A percentile compares a stretch with the other conserved stretches of the same genome.
Evolutionary conservation across 2,113 vertebrate species (phyloP).

Genomic region (Hippocampus barbouri): DNA sequence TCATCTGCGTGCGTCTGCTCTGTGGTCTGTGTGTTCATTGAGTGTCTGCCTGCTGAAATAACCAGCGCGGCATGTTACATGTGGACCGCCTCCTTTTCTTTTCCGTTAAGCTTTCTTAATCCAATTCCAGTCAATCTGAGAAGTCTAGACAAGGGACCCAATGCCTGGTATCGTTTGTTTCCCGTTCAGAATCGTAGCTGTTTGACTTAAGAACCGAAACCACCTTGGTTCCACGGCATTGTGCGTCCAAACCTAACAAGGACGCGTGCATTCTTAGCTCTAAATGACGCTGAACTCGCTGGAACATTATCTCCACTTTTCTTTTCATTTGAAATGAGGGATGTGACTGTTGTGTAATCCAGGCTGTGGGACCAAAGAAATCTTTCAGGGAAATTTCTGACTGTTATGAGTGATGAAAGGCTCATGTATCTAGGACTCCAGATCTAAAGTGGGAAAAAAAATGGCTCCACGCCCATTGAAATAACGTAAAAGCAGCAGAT

Average conservation of each 20-base stretch:
- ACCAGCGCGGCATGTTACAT: constrained; percentile 30
- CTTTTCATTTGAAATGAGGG: constrained; percentile 70
- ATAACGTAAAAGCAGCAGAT: constrained; percentile 18
- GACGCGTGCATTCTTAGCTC: constrained; percentile 53
- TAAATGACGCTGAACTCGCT: constrained; percentile 52
- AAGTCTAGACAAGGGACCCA: constrained; percentile 59
- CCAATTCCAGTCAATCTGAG: constrained; percentile 50
- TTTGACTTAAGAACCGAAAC: constrained; percentile 33
- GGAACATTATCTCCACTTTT: constrained; percentile 60
- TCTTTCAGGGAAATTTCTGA: constrained; percentile 43
- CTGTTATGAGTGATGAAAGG: constrained; percentile 52
- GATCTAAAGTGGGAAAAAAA: constrained; percentile 40
- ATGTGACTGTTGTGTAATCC: constrained; percentile 52
- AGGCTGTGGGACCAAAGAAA: constrained; percentile 43
- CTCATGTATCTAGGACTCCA: constrained; percentile 51
- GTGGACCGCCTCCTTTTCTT: constrained; percentile 39
- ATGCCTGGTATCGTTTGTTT: constrained; percentile 29
- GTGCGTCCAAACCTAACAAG: constrained; percentile 32
- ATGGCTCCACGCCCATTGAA: constrained; percentile 21
- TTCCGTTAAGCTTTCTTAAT: constrained; percentile 50
- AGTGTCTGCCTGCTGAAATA: constrained; percentile 49
- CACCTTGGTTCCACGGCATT: constrained; percentile 11
- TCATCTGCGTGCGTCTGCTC: constrained; percentile 23
- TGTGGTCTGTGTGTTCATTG: constrained; percentile 53
- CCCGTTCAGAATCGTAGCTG: constrained; percentile 2